Conservation (phyloP, 2,797 vertebrate genomes). For the Pangasius djambal region DNA sequence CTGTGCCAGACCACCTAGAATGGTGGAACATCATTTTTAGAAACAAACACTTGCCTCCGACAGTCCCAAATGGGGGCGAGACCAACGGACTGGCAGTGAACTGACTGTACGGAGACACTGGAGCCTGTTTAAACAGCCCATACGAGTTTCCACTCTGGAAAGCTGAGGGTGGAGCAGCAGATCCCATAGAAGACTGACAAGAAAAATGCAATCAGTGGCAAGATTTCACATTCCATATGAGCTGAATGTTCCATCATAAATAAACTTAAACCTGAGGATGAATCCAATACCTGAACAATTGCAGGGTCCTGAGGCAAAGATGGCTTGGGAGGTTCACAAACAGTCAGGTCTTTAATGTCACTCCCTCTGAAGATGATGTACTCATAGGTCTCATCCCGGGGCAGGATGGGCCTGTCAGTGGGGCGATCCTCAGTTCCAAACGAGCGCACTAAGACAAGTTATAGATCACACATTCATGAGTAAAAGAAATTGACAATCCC, state of each 20-base stretch:
- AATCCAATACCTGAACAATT: conserved; percentile 87
- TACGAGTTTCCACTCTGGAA: conserved; percentile 90
- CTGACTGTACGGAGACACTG: conserved; percentile 88
- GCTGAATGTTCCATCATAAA: neutral
- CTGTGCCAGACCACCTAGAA: too few relatives aligned
- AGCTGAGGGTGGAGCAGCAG: conserved; percentile 77
- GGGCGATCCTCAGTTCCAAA: conserved; percentile 97
- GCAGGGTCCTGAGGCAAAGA: conserved; percentile 96
- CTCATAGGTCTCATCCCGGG: conserved; percentile 95
- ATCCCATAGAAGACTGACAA: conserved; percentile 88
- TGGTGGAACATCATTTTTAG: neutral
- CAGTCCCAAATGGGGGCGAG: conserved; percentile 85
- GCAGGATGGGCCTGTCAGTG: conserved; percentile 93
- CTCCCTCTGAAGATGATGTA: conserved; percentile 98
- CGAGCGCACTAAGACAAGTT: conserved; percentile 83
- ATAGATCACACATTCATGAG: neutral
- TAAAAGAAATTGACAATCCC: neutral
- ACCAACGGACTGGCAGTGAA: conserved; percentile 84
- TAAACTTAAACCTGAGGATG: neutral
- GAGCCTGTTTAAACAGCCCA: conserved; percentile 86
- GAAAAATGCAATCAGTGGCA: neutral
- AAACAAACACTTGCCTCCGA: conserved; percentile 79
- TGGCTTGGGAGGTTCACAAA: conserved; percentile 96
- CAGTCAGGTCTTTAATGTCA: conserved; percentile 97
- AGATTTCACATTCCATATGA: neutral